Percentiles rank a stretch among this genome's conserved stretches.
Evolutionary conservation across 2,797 vertebrate species (phyloP).

Genomic region (Chaetophractus vellerosus): DNA sequence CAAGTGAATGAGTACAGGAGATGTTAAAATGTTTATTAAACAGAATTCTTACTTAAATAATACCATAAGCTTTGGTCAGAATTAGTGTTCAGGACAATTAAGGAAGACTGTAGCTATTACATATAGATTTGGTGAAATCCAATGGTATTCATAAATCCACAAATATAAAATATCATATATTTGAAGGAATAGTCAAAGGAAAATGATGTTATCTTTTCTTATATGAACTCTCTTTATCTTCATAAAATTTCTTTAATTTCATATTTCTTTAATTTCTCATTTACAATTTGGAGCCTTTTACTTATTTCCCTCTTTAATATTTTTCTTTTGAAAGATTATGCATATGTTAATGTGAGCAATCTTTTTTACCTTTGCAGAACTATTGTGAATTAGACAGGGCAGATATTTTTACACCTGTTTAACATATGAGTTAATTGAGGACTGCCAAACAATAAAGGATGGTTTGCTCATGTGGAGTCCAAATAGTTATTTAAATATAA

Average conservation of each 20-base stretch:
- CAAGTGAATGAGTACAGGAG: neutral
- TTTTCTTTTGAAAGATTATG: neutral
- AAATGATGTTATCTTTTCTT: neutral
- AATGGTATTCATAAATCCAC: neutral
- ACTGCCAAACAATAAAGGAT: neutral
- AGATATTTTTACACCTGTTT: conserved; percentile 16
- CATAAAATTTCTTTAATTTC: neutral
- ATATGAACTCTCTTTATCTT: neutral
- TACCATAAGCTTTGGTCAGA: neutral
- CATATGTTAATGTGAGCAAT: neutral
- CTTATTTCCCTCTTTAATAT: neutral
- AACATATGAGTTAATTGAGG: conserved; percentile 19
- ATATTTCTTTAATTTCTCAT: conserved; percentile 2
- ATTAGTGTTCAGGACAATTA: neutral
- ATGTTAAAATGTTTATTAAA: neutral
- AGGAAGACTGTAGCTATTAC: neutral
- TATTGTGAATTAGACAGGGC: neutral
- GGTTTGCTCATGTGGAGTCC: neutral
- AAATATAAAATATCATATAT: neutral
- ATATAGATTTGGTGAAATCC: neutral
- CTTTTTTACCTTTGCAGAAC: neutral
- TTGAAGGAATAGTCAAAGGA: neutral
- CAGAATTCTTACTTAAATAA: neutral
- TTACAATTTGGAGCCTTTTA: neutral
- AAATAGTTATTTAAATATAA: neutral